Conservation (phyloP, 1,140 invertebrate species). For the Aphis gossypii region DNA sequence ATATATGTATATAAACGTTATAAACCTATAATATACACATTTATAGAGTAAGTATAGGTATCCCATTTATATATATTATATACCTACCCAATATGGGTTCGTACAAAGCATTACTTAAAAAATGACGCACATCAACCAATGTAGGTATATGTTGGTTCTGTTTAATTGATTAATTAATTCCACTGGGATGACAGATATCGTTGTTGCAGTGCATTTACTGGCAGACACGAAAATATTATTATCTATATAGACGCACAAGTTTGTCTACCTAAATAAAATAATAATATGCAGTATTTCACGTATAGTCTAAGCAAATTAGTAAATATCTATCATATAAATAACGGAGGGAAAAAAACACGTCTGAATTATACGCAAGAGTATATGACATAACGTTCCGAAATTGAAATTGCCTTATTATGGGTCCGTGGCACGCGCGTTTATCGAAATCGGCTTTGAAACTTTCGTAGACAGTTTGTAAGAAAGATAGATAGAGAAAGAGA, state of each 20-base stretch:
- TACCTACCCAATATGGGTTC: not conserved
- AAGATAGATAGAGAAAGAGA: not conserved
- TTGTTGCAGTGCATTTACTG: not conserved
- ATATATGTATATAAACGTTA: not conserved
- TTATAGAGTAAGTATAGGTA: not conserved
- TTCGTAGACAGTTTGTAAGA: not conserved
- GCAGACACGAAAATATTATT: not conserved
- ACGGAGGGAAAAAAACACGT: not conserved
- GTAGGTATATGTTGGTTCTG: not conserved
- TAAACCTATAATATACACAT: not conserved
- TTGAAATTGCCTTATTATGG: constrained; percentile 35
- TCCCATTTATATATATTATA: not conserved
- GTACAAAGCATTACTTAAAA: not conserved
- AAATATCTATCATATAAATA: not conserved
- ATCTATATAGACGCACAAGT: not conserved
- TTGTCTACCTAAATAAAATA: not conserved
- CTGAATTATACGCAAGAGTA: not conserved
- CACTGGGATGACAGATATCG: not conserved
- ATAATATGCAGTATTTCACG: not conserved
- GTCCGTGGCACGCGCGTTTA: constrained; percentile 20
- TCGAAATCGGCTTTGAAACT: constrained; percentile 25
- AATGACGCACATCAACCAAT: not conserved
- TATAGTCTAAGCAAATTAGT: not conserved
- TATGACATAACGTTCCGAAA: not conserved
- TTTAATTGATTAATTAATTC: constrained; percentile 8